Evolutionary conservation across 2,113 vertebrate species (phyloP).

Genomic region (Oxyura jamaicensis): DNA sequence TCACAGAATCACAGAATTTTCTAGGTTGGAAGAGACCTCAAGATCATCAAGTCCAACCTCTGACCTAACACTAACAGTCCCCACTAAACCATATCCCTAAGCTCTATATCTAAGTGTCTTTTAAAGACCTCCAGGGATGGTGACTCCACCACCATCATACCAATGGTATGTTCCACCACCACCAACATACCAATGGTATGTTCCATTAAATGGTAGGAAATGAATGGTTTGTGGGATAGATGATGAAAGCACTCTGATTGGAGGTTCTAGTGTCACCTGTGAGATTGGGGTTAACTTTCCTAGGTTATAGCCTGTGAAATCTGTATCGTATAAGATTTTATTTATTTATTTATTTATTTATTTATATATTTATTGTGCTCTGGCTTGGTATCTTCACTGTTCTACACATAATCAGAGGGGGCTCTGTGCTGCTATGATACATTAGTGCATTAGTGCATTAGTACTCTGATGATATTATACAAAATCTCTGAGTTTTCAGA

Average conservation of each 20-base stretch:
- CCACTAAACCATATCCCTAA: too few relatives aligned
- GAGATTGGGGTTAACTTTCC: neutral
- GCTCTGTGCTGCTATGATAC: neutral
- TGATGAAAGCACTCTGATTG: rapidly evolving
- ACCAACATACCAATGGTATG: too few relatives aligned
- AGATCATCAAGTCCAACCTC: too few relatives aligned
- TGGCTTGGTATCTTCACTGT: neutral
- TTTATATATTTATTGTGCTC: neutral
- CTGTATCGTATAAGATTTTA: neutral
- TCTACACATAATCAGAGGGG: neutral
- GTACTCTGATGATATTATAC: neutral
- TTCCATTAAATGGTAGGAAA: neutral
- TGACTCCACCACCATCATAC: too few relatives aligned
- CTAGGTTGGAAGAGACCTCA: too few relatives aligned
- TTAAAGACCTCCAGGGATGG: too few relatives aligned
- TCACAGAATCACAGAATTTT: too few relatives aligned
- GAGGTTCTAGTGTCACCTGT: neutral
- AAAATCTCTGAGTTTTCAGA: neutral
- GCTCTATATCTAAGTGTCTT: too few relatives aligned
- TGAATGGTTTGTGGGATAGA: neutral
- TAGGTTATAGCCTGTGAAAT: neutral
- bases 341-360: neutral
- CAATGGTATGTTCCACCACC: too few relatives aligned
- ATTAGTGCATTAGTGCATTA: too few relatives aligned
- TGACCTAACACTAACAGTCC: too few relatives aligned